Evolutionary conservation across 2,797 vertebrate genomes (phyloP).

Genomic region (Acanthurus leucopareius): DNA sequence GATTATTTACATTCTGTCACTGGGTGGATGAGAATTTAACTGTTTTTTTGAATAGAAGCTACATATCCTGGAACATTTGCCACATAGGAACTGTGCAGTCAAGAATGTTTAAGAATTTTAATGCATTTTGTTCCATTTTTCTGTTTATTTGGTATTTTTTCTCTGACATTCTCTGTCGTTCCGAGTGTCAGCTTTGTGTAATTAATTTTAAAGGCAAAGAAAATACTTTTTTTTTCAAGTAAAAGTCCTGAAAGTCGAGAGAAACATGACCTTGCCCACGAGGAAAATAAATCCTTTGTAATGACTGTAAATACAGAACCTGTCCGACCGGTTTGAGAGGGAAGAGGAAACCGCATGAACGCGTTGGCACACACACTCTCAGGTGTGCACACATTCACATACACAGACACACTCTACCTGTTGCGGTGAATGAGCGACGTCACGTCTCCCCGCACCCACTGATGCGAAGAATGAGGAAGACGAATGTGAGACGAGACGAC

Average conservation of each 20-base stretch:
- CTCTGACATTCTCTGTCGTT: not conserved
- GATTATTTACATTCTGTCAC: not conserved
- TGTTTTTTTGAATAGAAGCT: not conserved
- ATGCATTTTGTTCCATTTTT: not conserved
- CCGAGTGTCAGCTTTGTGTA: not conserved
- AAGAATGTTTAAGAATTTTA: not conserved
- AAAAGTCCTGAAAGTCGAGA: conserved; percentile 27
- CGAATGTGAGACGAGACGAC: not conserved
- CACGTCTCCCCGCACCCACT: conserved; percentile 32
- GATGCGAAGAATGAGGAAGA: conserved; percentile 74
- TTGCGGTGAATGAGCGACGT: conserved; percentile 57
- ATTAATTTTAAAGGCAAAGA: not conserved
- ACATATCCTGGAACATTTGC: too few species aligned
- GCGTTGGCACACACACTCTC: not conserved
- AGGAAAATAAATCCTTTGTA: conserved; percentile 29
- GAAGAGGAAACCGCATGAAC: not conserved
- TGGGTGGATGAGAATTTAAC: not conserved
- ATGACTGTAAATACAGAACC: conserved; percentile 53
- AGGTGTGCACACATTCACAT: not conserved
- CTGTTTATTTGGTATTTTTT: not conserved
- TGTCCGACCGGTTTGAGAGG: conserved; percentile 49
- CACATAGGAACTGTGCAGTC: too few species aligned
- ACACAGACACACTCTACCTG: conserved; percentile 55
- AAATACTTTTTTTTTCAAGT: not conserved
- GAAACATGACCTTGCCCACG: conserved; percentile 1